Evolutionary conservation across 2,888 invertebrate genomes (phyloP), one percentile per base, ranked within the genome.

Genomic region (Netelia virgata): DNA sequence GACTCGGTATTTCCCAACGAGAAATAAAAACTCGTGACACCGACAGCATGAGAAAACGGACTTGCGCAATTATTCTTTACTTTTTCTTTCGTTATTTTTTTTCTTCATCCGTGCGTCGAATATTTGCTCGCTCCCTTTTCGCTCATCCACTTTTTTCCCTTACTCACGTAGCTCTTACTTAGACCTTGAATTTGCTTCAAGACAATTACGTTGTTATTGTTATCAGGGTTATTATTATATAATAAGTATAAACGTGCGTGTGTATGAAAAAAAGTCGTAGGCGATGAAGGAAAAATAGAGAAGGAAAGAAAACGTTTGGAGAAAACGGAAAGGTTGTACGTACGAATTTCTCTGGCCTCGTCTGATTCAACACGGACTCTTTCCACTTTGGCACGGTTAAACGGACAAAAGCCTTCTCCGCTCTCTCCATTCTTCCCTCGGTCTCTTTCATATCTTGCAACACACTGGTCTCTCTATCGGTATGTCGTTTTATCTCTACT

Each of bases 351-450:
- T 73, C 68, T 14, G 41, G 41, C 47, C 47, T 57, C 6, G 72
- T 77, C 82, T 68, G 77, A 77, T 77, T 47, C 41, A 41, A 23
- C 64, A 23, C 72, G 36, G 82, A 77, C 82, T 68, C 41, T 59
- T 82, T 77, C 77, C 66, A 77, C 72, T 77, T 73, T 20, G 66
- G 23, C 50, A 50, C 36, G 11, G 57, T 64, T 63, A n/a, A 20
- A 63, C 14, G 64, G 70, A 57, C 70, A 73, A 59, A 68, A 77
- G 66, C 72, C 53, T n/a, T 16, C 43, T n/a, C 36, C 50, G 28
- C 20, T 57, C 72, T 59, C 41, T 47, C 41, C 11, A 72, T 72
- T 66, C 57, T 61, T 68, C n/a, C 9, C 57, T 9, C 41, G 41
- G 59, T 77, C 50, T 63, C 18, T 72, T 73, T 63, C 16, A 61